Evolutionary conservation across 2,797 vertebrate species (phyloP).

Genomic region (Microctenopoma stevenorrisi): DNA sequence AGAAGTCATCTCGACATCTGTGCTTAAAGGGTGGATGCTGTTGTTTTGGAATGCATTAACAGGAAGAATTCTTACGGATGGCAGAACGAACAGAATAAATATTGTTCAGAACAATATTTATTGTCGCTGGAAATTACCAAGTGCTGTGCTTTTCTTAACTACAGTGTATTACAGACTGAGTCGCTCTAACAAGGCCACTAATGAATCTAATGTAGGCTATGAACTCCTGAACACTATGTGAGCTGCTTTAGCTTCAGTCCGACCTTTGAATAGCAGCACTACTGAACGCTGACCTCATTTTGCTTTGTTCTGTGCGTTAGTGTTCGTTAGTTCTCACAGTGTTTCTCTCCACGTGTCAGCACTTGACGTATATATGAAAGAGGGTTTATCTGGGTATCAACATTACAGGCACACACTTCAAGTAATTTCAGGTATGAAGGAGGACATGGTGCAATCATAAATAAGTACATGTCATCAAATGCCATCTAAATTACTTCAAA

Average conservation of each 20-base stretch:
- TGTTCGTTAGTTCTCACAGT: constrained; percentile 37
- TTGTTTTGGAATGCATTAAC: constrained; percentile 76
- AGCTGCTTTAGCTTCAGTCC: constrained; percentile 30
- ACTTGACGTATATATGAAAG: constrained; percentile 20
- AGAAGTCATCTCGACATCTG: constrained; percentile 52
- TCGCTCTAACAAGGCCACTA: constrained; percentile 32
- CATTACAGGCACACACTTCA: constrained; percentile 78
- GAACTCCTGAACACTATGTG: background rate
- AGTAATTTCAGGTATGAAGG: constrained; percentile 81
- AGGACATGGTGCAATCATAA: constrained; percentile 43
- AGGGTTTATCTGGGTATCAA: constrained; percentile 16
- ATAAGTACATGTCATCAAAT: constrained; percentile 34
- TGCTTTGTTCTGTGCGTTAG: constrained; percentile 42
- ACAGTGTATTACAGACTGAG: background rate
- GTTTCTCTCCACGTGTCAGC: constrained; percentile 18
- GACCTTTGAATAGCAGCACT: constrained; percentile 5
- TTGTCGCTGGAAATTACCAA: constrained; percentile 74
- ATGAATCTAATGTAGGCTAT: background rate
- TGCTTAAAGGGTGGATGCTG: constrained; percentile 53
- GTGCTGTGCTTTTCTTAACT: constrained; percentile 35
- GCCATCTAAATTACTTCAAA: constrained; percentile 21
- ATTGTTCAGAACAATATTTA: constrained; percentile 82
- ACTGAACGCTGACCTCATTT: constrained; percentile 15
- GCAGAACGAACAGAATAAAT: constrained; percentile 74
- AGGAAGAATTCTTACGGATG: constrained; percentile 70